Conservation (phyloP, 2,888 invertebrate genomes). For the Lapara coniferarum region DNA sequence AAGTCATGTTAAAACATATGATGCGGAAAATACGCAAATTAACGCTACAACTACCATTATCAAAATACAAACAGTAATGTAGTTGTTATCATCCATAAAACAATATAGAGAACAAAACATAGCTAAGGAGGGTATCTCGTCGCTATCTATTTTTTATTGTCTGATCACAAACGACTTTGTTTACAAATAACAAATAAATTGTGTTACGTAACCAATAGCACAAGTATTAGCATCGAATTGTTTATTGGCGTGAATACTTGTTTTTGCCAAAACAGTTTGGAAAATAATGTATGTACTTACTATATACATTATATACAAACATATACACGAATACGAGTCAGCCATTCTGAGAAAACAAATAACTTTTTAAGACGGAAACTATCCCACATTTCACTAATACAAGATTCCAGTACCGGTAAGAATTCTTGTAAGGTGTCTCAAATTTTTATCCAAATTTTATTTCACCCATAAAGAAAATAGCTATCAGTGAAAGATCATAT, state of each 20-base stretch:
- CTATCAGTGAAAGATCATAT: too few species aligned
- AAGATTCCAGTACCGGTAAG: too few species aligned
- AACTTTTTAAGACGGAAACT: neutral
- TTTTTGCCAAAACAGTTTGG: conserved; percentile 4
- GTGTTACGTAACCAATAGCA: conserved; percentile 10
- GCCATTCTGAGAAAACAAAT: neutral
- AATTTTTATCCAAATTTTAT: too few species aligned
- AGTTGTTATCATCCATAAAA: conserved; percentile 24
- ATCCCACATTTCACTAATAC: too few species aligned
- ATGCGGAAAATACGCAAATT: conserved; percentile 19
- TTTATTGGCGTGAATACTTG: neutral
- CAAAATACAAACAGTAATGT: conserved; percentile 17
- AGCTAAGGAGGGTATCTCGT: conserved; percentile 17
- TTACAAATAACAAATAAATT: conserved; percentile 9
- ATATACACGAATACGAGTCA: neutral
- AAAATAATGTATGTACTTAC: neutral
- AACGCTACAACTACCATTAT: conserved; percentile 7
- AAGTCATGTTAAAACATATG: neutral
- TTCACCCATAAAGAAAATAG: too few species aligned
- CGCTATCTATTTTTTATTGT: conserved; percentile 1
- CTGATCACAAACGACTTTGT: neutral
- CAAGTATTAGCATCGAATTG: neutral
- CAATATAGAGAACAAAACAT: conserved; percentile 5
- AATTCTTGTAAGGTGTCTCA: too few species aligned
- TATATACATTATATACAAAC: neutral